Evolutionary conservation across 2,113 vertebrate genomes (phyloP).

Genomic region (Macroglossus sobrinus): DNA sequence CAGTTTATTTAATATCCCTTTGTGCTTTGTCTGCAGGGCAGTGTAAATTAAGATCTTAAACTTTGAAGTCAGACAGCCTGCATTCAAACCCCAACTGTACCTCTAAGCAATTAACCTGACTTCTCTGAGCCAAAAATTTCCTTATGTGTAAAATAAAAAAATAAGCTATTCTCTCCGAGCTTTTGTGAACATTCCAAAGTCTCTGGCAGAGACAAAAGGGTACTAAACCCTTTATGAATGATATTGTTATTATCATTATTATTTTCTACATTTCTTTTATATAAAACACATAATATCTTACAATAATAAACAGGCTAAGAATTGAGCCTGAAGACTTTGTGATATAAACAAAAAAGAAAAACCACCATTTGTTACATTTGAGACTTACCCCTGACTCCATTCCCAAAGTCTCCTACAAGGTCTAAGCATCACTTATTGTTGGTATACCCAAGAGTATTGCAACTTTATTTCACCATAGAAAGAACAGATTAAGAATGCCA

Average conservation of each 20-base stretch:
- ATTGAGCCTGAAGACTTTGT: neutral
- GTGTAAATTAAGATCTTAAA: neutral
- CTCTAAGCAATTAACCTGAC: neutral
- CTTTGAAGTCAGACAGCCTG: neutral
- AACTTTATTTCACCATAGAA: neutral
- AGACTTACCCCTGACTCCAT: neutral
- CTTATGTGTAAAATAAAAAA: neutral
- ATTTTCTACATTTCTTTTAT: neutral
- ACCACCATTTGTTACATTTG: neutral
- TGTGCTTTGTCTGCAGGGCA: neutral
- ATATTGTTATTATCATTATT: neutral
- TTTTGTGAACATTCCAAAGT: neutral
- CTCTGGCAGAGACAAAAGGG: neutral
- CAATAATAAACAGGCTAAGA: neutral
- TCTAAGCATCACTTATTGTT: neutral
- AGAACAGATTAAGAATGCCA: neutral
- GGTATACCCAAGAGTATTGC: neutral
- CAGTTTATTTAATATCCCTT: neutral
- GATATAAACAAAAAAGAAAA: neutral
- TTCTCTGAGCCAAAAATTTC: neutral
- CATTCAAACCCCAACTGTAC: neutral
- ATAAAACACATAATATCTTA: neutral
- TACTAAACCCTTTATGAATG: neutral
- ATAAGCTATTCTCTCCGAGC: neutral
- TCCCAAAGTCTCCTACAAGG: neutral